Percentiles rank a stretch among this genome's conserved stretches.
phyloP scores from a whole-genome alignment of 2,113 vertebrate genomes.

The Noctilio leporinus region DNA sequence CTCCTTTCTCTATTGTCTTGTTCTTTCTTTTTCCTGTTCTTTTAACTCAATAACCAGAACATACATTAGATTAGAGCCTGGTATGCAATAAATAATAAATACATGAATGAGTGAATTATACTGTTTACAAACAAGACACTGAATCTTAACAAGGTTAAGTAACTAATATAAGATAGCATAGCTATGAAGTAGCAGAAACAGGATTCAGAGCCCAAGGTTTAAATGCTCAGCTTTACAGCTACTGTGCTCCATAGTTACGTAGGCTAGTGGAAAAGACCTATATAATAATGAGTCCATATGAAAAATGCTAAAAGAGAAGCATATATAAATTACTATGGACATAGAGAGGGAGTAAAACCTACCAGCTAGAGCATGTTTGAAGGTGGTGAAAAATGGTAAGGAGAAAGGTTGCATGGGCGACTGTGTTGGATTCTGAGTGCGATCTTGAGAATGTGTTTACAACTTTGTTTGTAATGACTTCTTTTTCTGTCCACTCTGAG shows the following conservation, averaged over 20 bases:
- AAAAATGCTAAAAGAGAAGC: neutral
- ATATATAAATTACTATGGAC: neutral
- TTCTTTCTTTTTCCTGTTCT: neutral
- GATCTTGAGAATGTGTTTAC: neutral
- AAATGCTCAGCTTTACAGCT: neutral
- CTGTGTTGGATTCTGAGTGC: neutral
- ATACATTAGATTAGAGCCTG: neutral
- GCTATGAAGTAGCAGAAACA: neutral
- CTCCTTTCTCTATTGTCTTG: neutral
- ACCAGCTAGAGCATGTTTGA: neutral
- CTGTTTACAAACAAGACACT: neutral
- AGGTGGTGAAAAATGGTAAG: neutral
- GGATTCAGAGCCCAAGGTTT: neutral
- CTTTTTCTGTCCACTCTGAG: neutral
- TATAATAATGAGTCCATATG: neutral
- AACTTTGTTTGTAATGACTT: neutral
- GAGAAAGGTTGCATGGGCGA: neutral
- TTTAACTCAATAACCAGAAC: neutral
- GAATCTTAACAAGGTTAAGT: neutral
- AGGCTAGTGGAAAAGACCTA: neutral
- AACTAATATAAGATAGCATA: neutral
- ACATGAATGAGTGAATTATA: neutral
- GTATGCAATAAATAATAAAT: neutral
- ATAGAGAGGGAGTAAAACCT: neutral
- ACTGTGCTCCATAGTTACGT: neutral